A percentile compares a stretch with the other conserved stretches of the same genome.
phyloP scores from a whole-genome alignment of 1,140 invertebrate species.

The Drosophila melanogaster region DNA sequence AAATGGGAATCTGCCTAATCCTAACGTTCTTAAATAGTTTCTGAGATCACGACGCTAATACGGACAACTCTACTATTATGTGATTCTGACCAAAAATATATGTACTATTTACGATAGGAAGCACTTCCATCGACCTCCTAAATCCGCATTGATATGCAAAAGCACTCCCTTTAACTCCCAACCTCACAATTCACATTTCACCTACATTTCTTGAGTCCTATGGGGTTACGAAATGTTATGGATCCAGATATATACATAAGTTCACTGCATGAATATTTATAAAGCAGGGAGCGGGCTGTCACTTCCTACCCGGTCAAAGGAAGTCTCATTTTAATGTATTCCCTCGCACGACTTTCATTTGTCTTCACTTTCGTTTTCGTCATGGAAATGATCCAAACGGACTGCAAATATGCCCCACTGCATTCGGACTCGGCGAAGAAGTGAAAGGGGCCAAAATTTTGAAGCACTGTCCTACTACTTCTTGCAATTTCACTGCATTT shows the following conservation, averaged over 20 bases:
- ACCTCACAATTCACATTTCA: constrained; percentile 6
- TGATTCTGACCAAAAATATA: too few species aligned
- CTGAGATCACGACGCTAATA: too few species aligned
- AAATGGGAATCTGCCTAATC: too few species aligned
- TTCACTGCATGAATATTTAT: constrained; percentile 72
- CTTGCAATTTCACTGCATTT: constrained; percentile 33
- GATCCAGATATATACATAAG: constrained; percentile 16
- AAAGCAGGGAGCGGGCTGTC: constrained; percentile 22
- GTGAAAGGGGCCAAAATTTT: constrained; percentile 8
- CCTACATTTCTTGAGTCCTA: constrained; percentile 25
- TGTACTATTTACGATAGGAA: too few species aligned
- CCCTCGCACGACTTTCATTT: constrained; percentile 76
- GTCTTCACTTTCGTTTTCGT: constrained; percentile 66
- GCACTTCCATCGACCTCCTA: too few species aligned
- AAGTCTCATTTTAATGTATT: constrained; percentile 70
- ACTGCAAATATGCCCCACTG: constrained; percentile 23
- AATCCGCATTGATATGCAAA: not conserved
- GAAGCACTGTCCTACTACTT: constrained; percentile 25
- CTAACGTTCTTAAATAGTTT: too few species aligned
- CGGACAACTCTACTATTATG: too few species aligned
- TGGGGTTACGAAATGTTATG: not conserved
- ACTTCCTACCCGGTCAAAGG: constrained; percentile 45
- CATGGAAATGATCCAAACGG: constrained; percentile 50
- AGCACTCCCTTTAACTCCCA: not conserved
- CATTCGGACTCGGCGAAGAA: not conserved